A percentile compares a stretch with the other conserved stretches of the same genome.
phyloP scores from a whole-genome alignment of 2,113 vertebrate species.

The Carassius gibelio region DNA sequence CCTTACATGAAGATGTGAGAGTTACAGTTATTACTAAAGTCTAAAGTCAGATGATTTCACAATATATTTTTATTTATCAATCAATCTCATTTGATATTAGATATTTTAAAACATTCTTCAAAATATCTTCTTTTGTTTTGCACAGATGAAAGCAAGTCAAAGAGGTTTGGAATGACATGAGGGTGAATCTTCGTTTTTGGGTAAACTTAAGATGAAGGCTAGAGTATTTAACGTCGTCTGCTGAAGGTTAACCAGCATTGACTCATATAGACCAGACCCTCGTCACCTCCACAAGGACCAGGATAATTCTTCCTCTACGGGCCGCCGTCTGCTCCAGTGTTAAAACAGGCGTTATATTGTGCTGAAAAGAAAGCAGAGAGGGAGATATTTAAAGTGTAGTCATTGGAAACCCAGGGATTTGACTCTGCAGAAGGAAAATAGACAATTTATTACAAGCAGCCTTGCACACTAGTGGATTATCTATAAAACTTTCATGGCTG shows the following conservation, averaged over 20 bases:
- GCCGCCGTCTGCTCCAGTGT: slow-evolving; percentile 58
- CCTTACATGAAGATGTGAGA: background rate
- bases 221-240: background rate
- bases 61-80: background rate
- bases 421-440: slow-evolving; percentile 95
- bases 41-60: background rate
- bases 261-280: slow-evolving; percentile 15
- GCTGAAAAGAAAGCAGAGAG: slow-evolving; percentile 78
- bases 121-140: background rate
- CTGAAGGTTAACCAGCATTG: slow-evolving; percentile 6
- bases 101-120: background rate
- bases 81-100: background rate
- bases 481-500: slow-evolving; percentile 98
- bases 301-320: slow-evolving; percentile 38
- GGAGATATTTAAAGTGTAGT: slow-evolving; percentile 86
- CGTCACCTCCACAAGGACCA: slow-evolving; percentile 33
- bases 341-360: slow-evolving; percentile 85
- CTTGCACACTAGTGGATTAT: slow-evolving; percentile 92
- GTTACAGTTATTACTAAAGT: background rate
- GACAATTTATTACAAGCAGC: slow-evolving; percentile 97
- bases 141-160: background rate
- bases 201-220: background rate
- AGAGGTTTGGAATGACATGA: background rate
- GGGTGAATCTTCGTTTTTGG: background rate
- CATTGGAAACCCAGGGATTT: slow-evolving; percentile 86